A percentile compares a stretch with the other conserved stretches of the same genome.
Evolutionary conservation across 2,797 vertebrate species (phyloP).

Genomic region (Phoebastria nigripes): DNA sequence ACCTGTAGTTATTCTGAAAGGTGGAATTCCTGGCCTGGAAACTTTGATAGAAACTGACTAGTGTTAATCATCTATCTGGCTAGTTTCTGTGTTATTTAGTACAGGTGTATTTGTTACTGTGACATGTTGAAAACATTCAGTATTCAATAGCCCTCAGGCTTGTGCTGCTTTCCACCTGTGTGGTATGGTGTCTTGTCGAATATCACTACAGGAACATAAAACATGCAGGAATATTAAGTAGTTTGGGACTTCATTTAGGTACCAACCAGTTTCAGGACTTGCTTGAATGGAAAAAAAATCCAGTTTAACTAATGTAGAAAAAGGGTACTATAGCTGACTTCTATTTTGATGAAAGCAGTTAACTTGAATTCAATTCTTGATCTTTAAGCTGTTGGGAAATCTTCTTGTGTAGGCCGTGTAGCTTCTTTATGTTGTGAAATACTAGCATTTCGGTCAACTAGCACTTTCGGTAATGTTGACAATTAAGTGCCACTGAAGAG

Average conservation of each 20-base stretch:
- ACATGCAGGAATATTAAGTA: background rate
- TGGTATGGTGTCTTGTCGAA: background rate
- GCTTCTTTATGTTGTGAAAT: background rate
- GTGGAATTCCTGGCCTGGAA: background rate
- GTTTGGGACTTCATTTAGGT: background rate
- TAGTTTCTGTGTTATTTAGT: background rate
- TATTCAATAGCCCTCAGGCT: background rate
- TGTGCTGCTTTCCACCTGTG: background rate
- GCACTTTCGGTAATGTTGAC: background rate
- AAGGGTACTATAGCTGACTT: background rate
- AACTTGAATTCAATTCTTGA: background rate
- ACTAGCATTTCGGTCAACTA: background rate
- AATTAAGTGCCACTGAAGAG: background rate
- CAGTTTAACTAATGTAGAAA: background rate
- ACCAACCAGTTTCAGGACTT: background rate
- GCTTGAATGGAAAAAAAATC: background rate
- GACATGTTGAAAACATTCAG: background rate
- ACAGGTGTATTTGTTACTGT: background rate
- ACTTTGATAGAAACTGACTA: background rate
- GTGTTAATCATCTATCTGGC: background rate
- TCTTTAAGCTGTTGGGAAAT: background rate
- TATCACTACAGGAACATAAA: background rate
- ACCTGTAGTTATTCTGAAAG: background rate
- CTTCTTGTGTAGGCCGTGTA: background rate
- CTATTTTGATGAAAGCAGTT: background rate